Evolutionary conservation across 2,113 vertebrate species (phyloP), one percentile per base, ranked within the genome.

Genomic region (Eonycteris spelaea): DNA sequence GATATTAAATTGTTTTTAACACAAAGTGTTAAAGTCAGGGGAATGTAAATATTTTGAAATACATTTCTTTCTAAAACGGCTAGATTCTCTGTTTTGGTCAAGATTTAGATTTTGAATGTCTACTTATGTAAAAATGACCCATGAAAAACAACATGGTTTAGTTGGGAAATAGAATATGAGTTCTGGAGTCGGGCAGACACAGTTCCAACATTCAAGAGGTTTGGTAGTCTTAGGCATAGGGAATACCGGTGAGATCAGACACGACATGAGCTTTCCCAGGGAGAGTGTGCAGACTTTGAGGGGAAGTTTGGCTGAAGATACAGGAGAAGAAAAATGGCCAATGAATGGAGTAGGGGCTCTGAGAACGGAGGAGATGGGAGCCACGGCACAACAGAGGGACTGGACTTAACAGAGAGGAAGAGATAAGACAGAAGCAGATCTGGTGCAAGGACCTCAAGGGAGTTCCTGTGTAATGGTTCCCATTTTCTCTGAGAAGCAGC

Each of bases 181-280:
- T 33, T 55, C 1, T 19, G 1, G 7, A 68, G 38, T 35, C 28
- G 59, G 24, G 11, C 4, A 13, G 28, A 45, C 6, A 3, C 12
- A 2, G 55, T 2, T 33, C 67, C 6, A 2, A 11, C 13, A 33
- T 33, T 53, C 6, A 45, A 70, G 43, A 85, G 55, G 24, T n/a
- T 28, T 16, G 57, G 14, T 0, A 16, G 55, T 77, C 68, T 21
- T 57, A 2, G 1, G 21, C 30, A 18, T 1, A 63, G 19, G 45
- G 21, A 38, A 57, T 0, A 22, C 3, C 21, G 86, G 16, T 18
- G 3, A 55, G 51, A 40, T 15, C 1, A 18, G 30, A 1, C 5
- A 77, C 11, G 40, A 59, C 5, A 33, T 10, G 10, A 82, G 38
- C 24, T 86, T 74, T 51, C n/a, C 38, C 40, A 33, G 26, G 13